Evolutionary conservation across 2,888 invertebrate genomes (phyloP).

Genomic region (Agriopis aurantiaria): DNA sequence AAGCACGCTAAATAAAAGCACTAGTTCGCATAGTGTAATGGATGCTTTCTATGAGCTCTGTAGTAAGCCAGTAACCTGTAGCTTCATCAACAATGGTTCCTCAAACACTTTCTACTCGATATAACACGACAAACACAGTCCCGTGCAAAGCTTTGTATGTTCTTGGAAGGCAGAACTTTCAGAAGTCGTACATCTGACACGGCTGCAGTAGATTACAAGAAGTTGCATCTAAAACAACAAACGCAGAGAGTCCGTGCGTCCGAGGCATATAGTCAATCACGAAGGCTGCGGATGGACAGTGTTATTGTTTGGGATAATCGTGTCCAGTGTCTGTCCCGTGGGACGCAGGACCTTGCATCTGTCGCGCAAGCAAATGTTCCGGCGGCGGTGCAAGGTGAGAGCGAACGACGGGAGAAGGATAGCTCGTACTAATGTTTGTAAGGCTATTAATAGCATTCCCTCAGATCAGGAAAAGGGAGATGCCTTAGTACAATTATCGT

Average conservation of each 20-base stretch:
- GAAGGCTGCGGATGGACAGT: slow-evolving; percentile 46
- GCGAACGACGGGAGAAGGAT: not conserved
- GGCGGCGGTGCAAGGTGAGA: slow-evolving; percentile 47
- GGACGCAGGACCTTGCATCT: slow-evolving; percentile 72
- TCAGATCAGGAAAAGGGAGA: too few relatives aligned
- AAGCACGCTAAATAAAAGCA: too few relatives aligned
- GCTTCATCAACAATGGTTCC: not conserved
- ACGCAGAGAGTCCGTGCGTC: slow-evolving; percentile 54
- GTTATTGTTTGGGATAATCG: slow-evolving; percentile 67
- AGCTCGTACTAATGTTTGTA: not conserved
- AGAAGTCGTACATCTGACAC: slow-evolving; percentile 49
- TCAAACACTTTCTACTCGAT: not conserved
- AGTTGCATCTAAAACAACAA: slow-evolving; percentile 68
- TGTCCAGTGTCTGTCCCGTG: slow-evolving; percentile 63
- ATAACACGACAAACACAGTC: slow-evolving; percentile 4
- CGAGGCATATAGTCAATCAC: slow-evolving; percentile 47
- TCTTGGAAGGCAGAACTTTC: slow-evolving; percentile 50
- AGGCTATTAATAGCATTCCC: too few relatives aligned
- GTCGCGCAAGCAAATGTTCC: slow-evolving; percentile 68
- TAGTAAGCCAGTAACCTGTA: not conserved
- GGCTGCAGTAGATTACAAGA: slow-evolving; percentile 33
- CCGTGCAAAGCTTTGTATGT: slow-evolving; percentile 27
- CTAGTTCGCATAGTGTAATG: too few relatives aligned
- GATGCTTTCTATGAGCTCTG: not conserved
- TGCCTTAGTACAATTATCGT: too few relatives aligned